Base-by-base conservation (phyloP, 2,113 vertebrate genomes). In the Sebastes fasciatus region DNA sequence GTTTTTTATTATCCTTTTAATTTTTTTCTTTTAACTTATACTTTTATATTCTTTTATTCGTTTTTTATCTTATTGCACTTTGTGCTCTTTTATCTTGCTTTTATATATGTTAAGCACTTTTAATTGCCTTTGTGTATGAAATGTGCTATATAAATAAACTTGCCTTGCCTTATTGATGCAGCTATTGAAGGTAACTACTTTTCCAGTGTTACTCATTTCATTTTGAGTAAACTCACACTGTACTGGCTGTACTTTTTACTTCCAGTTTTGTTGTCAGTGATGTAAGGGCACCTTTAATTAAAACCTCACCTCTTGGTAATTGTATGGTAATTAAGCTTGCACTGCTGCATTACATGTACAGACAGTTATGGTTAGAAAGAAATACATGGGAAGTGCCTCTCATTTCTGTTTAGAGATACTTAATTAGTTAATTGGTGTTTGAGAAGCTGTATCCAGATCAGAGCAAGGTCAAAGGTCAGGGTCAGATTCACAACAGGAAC, bases 381-480 rank as follows among this genome's bases (percentile, higher is more conserved):
- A 63, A 57, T 52, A 52, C 0, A 48, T 51, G 4, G 1, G 3
- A 34, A 45, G 42, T 77, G 51, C 14, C 14, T 17, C 4, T 70
- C 6, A 8, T 77, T 62, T 55, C 34, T n/a, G 3, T 51, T 16
- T 14, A 14, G 45, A 66, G 45, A 19, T 61, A 19, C 12, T 61
- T 34, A 11, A 34, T 34, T 34, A 54, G 48, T 54, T 85, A 70
- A 87, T 83, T 77, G 67, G 70, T 60, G 70, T 84, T 45, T 68
- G 51, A 10, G 65, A 83, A 46, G 58, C 45, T 64, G 76, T 21
- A 51, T 70, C 69, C 65, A 43, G 48, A 73, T 65, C 65, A 43
- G 48, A 73, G 71, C 21, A 68, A 86, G 62, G 80, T 66, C 81
- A 86, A 70, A 83, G 88, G 86, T 90, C 88, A 79, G 70, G 79